These are phyloP conservation scores for Drosophila parvula DNA, from an alignment of 1,140 invertebrate genomes.

Conservation along the genomic window DNA sequence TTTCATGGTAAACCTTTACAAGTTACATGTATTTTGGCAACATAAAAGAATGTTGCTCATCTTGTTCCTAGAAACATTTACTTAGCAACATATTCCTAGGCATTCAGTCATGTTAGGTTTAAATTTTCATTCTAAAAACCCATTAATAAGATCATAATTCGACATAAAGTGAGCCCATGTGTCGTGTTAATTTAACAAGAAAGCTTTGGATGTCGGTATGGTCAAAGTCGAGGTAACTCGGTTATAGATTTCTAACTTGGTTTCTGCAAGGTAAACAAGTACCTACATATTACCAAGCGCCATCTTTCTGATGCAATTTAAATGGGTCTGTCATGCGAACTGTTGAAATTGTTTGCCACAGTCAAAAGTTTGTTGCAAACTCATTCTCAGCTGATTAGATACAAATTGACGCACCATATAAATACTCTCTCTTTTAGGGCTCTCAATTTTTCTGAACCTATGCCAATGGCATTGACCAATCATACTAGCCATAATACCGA, in stretches of 20 bases:
- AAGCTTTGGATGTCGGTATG: neutral
- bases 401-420: constrained; percentile 3
- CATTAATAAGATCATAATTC: neutral
- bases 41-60: neutral
- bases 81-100: neutral
- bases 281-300: neutral
- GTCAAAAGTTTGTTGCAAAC: neutral
- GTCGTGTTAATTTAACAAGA: neutral
- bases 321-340: neutral
- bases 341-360: constrained; percentile 16
- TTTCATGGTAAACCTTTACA: too few relatives aligned
- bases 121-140: too few relatives aligned
- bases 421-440: neutral
- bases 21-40: neutral
- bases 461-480: neutral
- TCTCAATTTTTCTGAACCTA: constrained; percentile 10
- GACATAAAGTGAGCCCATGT: neutral
- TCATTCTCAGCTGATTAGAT: neutral
- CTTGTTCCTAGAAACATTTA: neutral
- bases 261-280: neutral
- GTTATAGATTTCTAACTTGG: neutral
- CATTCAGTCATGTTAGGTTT: neutral
- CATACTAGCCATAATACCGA: neutral
- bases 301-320: constrained; percentile 24
- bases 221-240: too few relatives aligned